These are phyloP conservation scores for Laothoe populi DNA, from an alignment of 2,888 invertebrate genomes.

Conservation along the genomic window DNA sequence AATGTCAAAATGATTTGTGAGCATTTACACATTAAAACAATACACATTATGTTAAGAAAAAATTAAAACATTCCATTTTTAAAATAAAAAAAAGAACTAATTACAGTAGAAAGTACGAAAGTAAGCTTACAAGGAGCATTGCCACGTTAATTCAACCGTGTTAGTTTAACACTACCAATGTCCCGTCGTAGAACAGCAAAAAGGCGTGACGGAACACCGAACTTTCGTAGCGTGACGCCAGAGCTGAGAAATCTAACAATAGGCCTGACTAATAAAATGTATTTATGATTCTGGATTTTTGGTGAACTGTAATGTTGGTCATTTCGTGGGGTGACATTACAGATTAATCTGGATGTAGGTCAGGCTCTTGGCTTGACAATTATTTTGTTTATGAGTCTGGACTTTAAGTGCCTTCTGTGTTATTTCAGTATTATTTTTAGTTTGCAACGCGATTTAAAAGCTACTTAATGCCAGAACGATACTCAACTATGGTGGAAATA, in stretches of 20 bases:
- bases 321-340: not conserved
- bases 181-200: slow-evolving; percentile 47
- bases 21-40: not conserved
- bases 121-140: slow-evolving; percentile 24
- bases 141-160: slow-evolving; percentile 37
- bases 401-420: not conserved
- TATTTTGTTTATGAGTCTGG: slow-evolving; percentile 4
- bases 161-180: slow-evolving; percentile 29
- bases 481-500: no score
- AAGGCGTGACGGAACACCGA: slow-evolving; percentile 44
- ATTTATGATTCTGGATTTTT: not conserved
- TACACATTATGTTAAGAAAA: not conserved
- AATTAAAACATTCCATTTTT: no score
- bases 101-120: not conserved
- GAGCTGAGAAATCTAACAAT: slow-evolving; percentile 5
- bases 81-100: not conserved
- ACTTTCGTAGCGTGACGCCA: slow-evolving; percentile 28
- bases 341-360: slow-evolving; percentile 2
- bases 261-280: not conserved
- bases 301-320: not conserved
- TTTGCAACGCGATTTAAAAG: not conserved
- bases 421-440: not conserved
- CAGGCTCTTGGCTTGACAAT: not conserved
- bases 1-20: not conserved
- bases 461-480: no score